Percentiles rank a stretch among this genome's conserved stretches.
Evolutionary conservation across 92 coral and sea anemone species (phyloP).

Genomic region (Porites lobata): DNA sequence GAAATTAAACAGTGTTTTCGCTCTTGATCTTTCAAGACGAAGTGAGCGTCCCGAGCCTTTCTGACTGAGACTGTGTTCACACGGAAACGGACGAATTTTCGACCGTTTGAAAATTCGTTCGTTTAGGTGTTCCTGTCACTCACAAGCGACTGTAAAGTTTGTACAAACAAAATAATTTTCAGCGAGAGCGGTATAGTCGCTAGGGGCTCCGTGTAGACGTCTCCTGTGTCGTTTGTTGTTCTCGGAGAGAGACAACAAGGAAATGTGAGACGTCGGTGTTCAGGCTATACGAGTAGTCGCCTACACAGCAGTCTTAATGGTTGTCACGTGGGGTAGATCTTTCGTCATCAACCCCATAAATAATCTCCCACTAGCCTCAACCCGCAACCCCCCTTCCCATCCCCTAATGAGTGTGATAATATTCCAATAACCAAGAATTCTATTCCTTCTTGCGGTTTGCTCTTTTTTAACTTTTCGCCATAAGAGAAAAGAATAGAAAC

Average conservation of each 20-base stretch:
- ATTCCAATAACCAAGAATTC: too few relatives aligned
- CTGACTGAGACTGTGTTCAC: neutral
- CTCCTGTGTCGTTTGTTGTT: neutral
- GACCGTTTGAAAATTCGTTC: too few relatives aligned
- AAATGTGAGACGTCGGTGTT: neutral
- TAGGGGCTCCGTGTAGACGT: neutral
- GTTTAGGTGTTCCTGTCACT: neutral
- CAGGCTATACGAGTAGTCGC: conserved; percentile 14
- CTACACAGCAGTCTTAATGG: conserved; percentile 13
- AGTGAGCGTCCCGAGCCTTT: conserved; percentile 1
- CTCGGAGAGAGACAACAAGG: conserved; percentile 16
- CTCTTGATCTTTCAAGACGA: conserved; percentile 11
- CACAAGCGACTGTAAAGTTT: conserved; percentile 8
- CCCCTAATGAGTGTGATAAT: neutral
- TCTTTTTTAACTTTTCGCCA: neutral
- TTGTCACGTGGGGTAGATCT: neutral
- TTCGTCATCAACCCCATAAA: too few relatives aligned
- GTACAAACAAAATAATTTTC: conserved; percentile 6
- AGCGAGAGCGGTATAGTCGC: conserved; percentile 15
- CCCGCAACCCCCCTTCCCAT: neutral
- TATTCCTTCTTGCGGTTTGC: conserved; percentile 8
- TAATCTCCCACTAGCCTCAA: neutral
- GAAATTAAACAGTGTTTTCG: neutral
- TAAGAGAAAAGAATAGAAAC: too few relatives aligned
- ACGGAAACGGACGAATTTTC: too few relatives aligned